Conservation (phyloP, 1,140 invertebrate species). For the Lutraria rhynchaena region DNA sequence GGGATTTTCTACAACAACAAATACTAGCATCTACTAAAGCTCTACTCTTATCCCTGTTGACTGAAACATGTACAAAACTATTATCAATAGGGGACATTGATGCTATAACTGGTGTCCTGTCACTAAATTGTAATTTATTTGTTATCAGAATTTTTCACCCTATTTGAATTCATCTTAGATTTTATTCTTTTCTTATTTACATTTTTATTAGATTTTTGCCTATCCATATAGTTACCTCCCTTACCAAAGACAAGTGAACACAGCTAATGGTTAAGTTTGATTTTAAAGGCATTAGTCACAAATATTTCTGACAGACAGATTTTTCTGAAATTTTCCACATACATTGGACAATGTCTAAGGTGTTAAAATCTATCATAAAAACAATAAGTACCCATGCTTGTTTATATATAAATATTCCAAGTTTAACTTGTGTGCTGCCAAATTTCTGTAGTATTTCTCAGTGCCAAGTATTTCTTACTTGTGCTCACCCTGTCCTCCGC, state of each 20-base stretch:
- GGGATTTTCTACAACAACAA: slow-evolving; percentile 41
- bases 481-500: no score
- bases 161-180: neutral
- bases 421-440: no score
- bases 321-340: no score
- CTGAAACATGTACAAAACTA: slow-evolving; percentile 8
- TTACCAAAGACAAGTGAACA: slow-evolving; percentile 24
- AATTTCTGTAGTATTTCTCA: no score
- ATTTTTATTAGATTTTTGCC: slow-evolving; percentile 8
- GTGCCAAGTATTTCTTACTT: no score
- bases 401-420: no score
- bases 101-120: slow-evolving; percentile 7
- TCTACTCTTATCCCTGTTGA: neutral
- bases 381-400: no score
- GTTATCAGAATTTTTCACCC: neutral
- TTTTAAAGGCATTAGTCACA: no score
- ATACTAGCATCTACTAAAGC: slow-evolving; percentile 32
- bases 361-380: no score
- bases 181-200: neutral
- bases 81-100: neutral
- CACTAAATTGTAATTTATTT: no score
- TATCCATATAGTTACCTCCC: slow-evolving; percentile 20
- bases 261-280: neutral
- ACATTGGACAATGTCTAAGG: no score
- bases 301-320: no score